Evolutionary conservation across 2,113 vertebrate species (phyloP), one percentile per base, ranked within the genome.

Genomic region (Neodontobutis hainanensis): DNA sequence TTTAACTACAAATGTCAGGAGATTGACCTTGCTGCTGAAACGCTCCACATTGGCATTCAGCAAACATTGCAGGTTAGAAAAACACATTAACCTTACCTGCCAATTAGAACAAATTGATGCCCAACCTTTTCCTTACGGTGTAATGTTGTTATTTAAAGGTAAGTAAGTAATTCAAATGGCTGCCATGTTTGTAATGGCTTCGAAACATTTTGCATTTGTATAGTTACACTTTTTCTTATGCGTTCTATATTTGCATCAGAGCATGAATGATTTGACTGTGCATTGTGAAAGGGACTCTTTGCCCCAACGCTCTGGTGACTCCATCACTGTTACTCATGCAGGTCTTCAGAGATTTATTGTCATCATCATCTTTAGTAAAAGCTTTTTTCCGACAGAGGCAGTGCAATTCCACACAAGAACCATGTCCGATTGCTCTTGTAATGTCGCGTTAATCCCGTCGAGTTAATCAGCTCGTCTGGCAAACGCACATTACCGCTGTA

Each of bases 371-470:
- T 46, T 51, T 14, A 61, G 35, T 11, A 27, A 6, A 35, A 2
- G 43, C 11, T 46, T 46, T 46, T 14, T 46, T 38, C 44, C 50
- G 50, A 49, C 53, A 47, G 40, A 8, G 15, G 45, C 38, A 8
- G 38, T 40, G 44, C 11, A 5, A 46, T 46, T 10, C 44, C 5
- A 46, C 1, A 9, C 12, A 55, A 38, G 34, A 38, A 34, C 7
- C 35, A 15, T 15, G 14, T 38, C 12, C 34, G 11, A 38, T 55
- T 14, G 7, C 34, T 50, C 44, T 55, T 32, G 43, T 38, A 3
- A 5, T 50, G 61, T 53, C 43, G 32, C 35, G 35, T 14, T 71
- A 62, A 63, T 68, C 64, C 64, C 58, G 35, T 36, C 56, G 55
- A 62, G 27, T 38, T 78, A 44, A 59, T 78, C 52, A 27, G 48